Percentiles rank a stretch among this genome's conserved stretches.
Evolutionary conservation across 92 coral and sea anemone genomes (phyloP).

Genomic region (Parazoanthus darwini): DNA sequence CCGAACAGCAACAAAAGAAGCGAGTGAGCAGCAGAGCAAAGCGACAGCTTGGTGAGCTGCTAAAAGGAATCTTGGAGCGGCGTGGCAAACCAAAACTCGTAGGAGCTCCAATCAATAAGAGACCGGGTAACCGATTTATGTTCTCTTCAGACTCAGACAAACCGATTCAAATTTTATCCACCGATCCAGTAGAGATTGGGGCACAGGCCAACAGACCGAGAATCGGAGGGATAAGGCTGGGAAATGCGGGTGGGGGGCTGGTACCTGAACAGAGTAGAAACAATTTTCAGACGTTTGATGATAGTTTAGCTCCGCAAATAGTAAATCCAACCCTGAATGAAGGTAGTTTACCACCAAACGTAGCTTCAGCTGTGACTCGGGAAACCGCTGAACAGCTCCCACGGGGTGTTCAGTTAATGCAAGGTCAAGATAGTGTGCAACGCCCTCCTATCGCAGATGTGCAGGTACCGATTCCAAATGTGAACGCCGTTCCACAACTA

Average conservation of each 20-base stretch:
- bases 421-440: slow-evolving; percentile 3
- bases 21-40: slow-evolving; percentile 42
- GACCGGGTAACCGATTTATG: slow-evolving; percentile 50
- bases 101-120: slow-evolving; percentile 56
- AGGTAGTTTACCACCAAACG: slow-evolving; percentile 18
- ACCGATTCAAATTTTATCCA: slow-evolving; percentile 66
- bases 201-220: slow-evolving; percentile 50
- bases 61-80: slow-evolving; percentile 61
- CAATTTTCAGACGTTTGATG: slow-evolving; percentile 31
- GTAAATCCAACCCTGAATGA: slow-evolving; percentile 28
- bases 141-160: slow-evolving; percentile 49
- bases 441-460: background rate
- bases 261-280: slow-evolving; percentile 29
- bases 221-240: slow-evolving; percentile 63
- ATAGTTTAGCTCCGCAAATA: slow-evolving; percentile 29
- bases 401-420: background rate
- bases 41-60: slow-evolving; percentile 68
- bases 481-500: slow-evolving; percentile 16
- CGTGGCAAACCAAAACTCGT: slow-evolving; percentile 71
- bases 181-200: slow-evolving; percentile 66
- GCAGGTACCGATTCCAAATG: background rate
- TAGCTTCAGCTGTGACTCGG: background rate
- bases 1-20: background rate
- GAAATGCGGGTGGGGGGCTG: slow-evolving; percentile 46
- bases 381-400: slow-evolving; percentile 1